These are phyloP conservation scores for Colius striatus DNA, from an alignment of 2,113 vertebrate genomes.

Conservation along the genomic window DNA sequence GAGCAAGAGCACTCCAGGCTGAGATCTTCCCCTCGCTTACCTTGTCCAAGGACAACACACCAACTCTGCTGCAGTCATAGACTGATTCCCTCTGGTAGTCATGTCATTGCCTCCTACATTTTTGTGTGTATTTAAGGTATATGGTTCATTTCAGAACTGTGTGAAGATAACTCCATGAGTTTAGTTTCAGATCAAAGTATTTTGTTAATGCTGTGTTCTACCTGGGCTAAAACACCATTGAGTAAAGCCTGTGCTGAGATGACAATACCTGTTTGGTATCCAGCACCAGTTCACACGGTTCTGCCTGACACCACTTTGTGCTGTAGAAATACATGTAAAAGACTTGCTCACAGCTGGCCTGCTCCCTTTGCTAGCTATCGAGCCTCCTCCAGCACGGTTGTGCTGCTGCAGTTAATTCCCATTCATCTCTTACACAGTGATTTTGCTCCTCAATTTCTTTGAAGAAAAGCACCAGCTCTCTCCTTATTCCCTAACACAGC, in stretches of 20 bases:
- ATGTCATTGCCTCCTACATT: neutral
- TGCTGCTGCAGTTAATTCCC: neutral
- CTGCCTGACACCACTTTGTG: neutral
- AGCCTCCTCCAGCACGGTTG: neutral
- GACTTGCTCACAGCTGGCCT: neutral
- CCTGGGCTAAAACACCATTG: neutral
- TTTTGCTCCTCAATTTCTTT: neutral
- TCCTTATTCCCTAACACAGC: neutral
- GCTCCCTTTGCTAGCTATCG: neutral
- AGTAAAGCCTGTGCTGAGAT: neutral
- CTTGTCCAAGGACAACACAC: neutral
- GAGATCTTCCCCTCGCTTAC: neutral
- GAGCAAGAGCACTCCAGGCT: neutral
- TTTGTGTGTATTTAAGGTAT: neutral
- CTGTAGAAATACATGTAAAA: neutral
- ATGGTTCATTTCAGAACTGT: neutral
- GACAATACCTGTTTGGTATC: neutral
- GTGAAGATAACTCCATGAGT: neutral
- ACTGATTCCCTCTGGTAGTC: neutral
- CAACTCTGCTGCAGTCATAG: neutral
- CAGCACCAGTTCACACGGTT: neutral
- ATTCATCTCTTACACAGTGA: fast-evolving
- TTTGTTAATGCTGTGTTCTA: neutral
- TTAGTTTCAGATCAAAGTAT: neutral
- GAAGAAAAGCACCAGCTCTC: neutral